Conservation (phyloP, 2,797 vertebrate species). For the Mus spretus region DNA sequence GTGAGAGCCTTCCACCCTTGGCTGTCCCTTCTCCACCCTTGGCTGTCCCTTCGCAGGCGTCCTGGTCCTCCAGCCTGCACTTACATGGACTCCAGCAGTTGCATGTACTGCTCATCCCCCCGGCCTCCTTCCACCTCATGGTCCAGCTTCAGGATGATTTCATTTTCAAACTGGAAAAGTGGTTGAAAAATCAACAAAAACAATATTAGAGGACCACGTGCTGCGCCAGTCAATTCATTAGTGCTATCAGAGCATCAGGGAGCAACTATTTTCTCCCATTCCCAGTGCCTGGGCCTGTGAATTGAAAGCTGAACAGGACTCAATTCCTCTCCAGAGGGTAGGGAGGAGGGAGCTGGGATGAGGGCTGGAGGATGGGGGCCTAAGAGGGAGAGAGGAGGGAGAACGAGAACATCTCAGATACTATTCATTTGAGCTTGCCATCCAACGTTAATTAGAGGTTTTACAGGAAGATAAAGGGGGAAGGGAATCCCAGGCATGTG, state of each 20-base stretch:
- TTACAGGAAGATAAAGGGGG: not conserved
- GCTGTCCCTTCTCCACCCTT: rapidly evolving
- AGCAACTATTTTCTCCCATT: not conserved
- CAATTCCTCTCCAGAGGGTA: not conserved
- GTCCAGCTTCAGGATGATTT: slow-evolving; percentile 99
- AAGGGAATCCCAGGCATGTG: not conserved
- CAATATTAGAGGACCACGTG: not conserved
- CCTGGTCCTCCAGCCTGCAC: not conserved
- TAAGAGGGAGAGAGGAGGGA: too few species aligned
- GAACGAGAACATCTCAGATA: not conserved
- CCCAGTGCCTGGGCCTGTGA: not conserved
- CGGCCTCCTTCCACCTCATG: slow-evolving; percentile 99
- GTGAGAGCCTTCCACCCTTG: rapidly evolving
- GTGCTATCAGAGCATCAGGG: not conserved
- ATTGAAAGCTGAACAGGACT: not conserved
- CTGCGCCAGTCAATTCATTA: not conserved
- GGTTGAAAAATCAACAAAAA: slow-evolving; percentile 52
- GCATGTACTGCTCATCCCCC: slow-evolving; percentile 97
- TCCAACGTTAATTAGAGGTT: not conserved
- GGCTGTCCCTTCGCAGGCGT: rapidly evolving
- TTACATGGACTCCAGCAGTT: slow-evolving; percentile 97
- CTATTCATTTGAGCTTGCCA: not conserved
- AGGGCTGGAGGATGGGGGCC: not conserved
- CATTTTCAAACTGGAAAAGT: slow-evolving; percentile 96
- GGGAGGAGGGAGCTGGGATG: rapidly evolving